Evolutionary conservation across 1,140 invertebrate genomes (phyloP).

Genomic region (Tetragonula clypearis): DNA sequence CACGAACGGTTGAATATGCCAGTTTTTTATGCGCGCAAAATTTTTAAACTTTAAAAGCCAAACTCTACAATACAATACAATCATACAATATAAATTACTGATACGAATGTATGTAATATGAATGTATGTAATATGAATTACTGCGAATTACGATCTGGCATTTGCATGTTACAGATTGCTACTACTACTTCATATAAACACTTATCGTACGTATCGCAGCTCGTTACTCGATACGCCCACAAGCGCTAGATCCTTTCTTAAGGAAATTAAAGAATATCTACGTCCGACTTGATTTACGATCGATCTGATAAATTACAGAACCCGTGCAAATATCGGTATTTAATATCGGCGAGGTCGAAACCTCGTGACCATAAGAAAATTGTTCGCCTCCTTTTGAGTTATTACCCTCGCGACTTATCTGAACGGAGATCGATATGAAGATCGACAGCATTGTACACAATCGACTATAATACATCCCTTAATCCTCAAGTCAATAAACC

Average conservation of each 20-base stretch:
- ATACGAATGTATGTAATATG: too few relatives aligned
- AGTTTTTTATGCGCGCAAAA: neutral
- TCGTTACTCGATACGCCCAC: conserved; percentile 15
- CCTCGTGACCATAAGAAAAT: conserved; percentile 4
- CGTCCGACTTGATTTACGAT: conserved; percentile 35
- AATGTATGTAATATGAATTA: too few relatives aligned
- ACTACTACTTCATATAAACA: conserved; percentile 5
- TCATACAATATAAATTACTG: too few relatives aligned
- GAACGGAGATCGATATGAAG: neutral
- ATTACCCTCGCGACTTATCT: neutral
- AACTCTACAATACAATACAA: too few relatives aligned
- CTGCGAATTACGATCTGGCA: neutral
- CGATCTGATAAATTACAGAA: conserved; percentile 28
- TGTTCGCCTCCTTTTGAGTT: conserved; percentile 9
- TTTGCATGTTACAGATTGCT: conserved; percentile 6
- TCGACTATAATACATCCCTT: too few relatives aligned
- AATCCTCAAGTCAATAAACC: neutral
- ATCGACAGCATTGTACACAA: neutral
- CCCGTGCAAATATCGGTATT: conserved; percentile 8
- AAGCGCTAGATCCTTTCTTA: conserved; percentile 2
- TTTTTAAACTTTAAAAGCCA: neutral
- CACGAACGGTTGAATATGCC: neutral
- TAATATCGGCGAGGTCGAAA: neutral
- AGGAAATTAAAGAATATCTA: conserved; percentile 10
- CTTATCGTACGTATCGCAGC: neutral